Evolutionary conservation across 2,797 vertebrate genomes (phyloP), one percentile per base, ranked within the genome.

Genomic region (Orestias chungarensis): DNA sequence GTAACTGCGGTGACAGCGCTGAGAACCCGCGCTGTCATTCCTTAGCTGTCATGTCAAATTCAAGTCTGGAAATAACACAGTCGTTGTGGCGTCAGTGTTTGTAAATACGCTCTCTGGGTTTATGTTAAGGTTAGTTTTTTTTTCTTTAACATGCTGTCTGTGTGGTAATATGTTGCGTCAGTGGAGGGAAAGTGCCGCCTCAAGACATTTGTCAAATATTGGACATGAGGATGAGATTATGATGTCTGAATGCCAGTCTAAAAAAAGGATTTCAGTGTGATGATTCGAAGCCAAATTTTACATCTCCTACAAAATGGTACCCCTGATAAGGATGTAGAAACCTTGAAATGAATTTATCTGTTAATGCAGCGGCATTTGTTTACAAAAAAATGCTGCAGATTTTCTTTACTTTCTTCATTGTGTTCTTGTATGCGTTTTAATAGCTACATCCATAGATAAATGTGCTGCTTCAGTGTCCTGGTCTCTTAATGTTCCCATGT

Each of bases 21-120:
- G 71, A 76, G 71, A 84, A 65, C 76, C 77, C 70, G 84, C 77
- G 31, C 85, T 73, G 74, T 86, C 84, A 68, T 79, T 82, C 84
- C 70, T 74, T 68, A 87, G 82, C 87, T 82, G 86, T 88, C 87
- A 81, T 78, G 85, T 87, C 79, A 78, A 79, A 88, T 88, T 68
- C 57, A 64, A 77, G 72, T 87, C 81, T 76, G 82, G 77, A 77
- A 82, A 84, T 79, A 66, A 80, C 81, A 71, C 87, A 74, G 70
- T 80, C 14, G 35, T 72, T 75, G 81, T 55, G 68, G 70, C 84
- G 59, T 79, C 82, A 44, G 79, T 81, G 79, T 84, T 67, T 83
- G 85, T 89, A 79, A 82, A 84, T 66, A 82, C 92, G 84, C 73
- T 75, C 78, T 85, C 81, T 42, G 67, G 72, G 74, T 80, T 70